Evolutionary conservation across 2,888 invertebrate species (phyloP).

Genomic region (Agrotis exclamationis): DNA sequence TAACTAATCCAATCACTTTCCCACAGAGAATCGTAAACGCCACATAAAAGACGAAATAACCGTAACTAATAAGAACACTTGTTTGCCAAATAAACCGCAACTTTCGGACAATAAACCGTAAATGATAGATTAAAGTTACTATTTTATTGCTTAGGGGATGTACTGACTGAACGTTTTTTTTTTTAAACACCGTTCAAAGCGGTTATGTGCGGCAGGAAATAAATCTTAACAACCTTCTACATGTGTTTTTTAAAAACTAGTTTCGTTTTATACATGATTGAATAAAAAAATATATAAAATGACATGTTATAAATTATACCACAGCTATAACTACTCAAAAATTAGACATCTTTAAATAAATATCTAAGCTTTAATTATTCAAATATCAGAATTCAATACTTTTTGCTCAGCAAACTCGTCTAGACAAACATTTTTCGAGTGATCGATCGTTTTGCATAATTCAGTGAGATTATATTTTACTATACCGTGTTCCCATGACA

Average conservation of each 20-base stretch:
- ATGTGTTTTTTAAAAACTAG: too few relatives aligned
- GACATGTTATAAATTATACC: too few relatives aligned
- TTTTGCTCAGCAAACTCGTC: not conserved
- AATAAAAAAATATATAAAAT: too few relatives aligned
- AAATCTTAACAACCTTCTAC: too few relatives aligned
- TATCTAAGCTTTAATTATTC: not conserved
- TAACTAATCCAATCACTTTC: slow-evolving; percentile 52
- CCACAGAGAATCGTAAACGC: slow-evolving; percentile 56
- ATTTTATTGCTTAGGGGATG: slow-evolving; percentile 59
- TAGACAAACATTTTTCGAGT: slow-evolving; percentile 4
- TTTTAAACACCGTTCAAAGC: too few relatives aligned
- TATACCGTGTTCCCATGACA: not conserved
- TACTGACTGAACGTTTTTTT: not conserved
- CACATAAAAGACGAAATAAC: slow-evolving; percentile 60
- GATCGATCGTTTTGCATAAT: not conserved
- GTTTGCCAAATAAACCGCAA: slow-evolving; percentile 70
- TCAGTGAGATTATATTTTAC: not conserved
- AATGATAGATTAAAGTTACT: slow-evolving; percentile 58
- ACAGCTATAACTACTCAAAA: too few relatives aligned
- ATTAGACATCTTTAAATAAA: not conserved
- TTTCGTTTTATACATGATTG: too few relatives aligned
- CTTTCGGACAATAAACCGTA: slow-evolving; percentile 68
- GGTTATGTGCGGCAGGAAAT: too few relatives aligned
- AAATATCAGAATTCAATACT: too few relatives aligned
- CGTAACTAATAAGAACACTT: slow-evolving; percentile 62